Evolutionary conservation across 2,113 vertebrate genomes (phyloP).

Genomic region (Pollachius pollachius): DNA sequence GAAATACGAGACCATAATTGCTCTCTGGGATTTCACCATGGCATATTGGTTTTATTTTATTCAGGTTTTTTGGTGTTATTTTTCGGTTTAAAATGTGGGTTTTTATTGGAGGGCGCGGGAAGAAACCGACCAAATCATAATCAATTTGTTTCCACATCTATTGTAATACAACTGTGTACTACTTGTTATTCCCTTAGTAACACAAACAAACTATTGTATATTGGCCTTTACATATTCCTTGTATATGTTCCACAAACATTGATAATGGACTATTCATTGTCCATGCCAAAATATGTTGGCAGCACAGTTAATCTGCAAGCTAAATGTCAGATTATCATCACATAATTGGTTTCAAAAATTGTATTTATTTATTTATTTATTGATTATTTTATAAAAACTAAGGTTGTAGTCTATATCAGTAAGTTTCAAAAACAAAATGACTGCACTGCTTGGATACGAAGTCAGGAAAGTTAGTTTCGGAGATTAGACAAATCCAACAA

Average conservation of each 20-base stretch:
- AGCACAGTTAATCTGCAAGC: too few relatives aligned
- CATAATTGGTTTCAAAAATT: neutral
- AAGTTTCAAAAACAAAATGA: too few relatives aligned
- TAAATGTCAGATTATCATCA: too few relatives aligned
- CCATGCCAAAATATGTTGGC: too few relatives aligned
- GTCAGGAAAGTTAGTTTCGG: too few relatives aligned
- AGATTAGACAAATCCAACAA: too few relatives aligned
- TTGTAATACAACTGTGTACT: conserved; percentile 2
- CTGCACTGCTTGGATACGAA: too few relatives aligned
- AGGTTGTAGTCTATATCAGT: too few relatives aligned
- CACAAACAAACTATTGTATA: neutral
- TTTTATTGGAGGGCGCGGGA: neutral
- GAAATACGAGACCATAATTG: conserved; percentile 35
- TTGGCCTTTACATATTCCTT: neutral
- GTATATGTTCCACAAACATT: neutral
- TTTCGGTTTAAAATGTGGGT: too few relatives aligned
- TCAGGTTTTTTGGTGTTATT: conserved; percentile 11
- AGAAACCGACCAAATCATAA: conserved; percentile 50
- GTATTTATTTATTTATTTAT: neutral
- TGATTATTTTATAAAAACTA: neutral
- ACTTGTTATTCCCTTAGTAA: conserved; percentile 22
- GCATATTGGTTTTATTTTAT: conserved; percentile 13
- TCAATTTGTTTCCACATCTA: too few relatives aligned
- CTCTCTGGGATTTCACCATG: conserved; percentile 37
- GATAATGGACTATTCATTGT: neutral